Conservation (phyloP, 2,888 invertebrate species). For the Sturmia bella region DNA sequence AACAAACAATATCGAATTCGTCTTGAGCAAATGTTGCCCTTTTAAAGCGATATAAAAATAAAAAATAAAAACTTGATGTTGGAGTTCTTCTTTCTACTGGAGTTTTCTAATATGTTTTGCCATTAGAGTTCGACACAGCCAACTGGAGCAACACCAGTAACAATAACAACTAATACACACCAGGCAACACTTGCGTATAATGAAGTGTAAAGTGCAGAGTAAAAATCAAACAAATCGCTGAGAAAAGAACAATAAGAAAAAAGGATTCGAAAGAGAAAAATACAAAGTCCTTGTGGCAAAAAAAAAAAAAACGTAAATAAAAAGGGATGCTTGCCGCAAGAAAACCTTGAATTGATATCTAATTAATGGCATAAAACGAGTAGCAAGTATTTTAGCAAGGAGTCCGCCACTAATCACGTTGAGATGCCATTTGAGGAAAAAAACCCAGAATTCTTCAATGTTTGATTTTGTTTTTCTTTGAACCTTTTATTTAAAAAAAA, state of each 20-base stretch:
- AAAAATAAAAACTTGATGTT: not conserved
- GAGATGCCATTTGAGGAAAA: slow-evolving; percentile 45
- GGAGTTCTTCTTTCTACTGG: not conserved
- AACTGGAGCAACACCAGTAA: slow-evolving; percentile 36
- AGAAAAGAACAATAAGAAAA: not conserved
- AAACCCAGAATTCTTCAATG: slow-evolving; percentile 28
- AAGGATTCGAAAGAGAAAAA: not conserved
- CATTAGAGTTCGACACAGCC: slow-evolving; percentile 1
- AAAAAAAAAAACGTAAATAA: slow-evolving; percentile 38
- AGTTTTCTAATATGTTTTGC: slow-evolving; percentile 3
- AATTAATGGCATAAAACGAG: slow-evolving; percentile 35
- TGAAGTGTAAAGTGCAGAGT: slow-evolving; percentile 77
- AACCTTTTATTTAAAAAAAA: slow-evolving; percentile 71
- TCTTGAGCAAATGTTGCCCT: slow-evolving; percentile 64
- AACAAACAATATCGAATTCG: slow-evolving; percentile 47
- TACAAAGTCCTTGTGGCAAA: not conserved
- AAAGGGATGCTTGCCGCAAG: slow-evolving; percentile 18
- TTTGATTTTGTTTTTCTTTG: slow-evolving; percentile 1
- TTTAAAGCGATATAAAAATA: slow-evolving; percentile 19
- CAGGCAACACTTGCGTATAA: slow-evolving; percentile 73
- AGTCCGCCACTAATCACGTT: slow-evolving; percentile 50
- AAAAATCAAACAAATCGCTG: slow-evolving; percentile 35
- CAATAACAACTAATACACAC: slow-evolving; percentile 34
- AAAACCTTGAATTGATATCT: slow-evolving; percentile 51
- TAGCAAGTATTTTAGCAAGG: not conserved